Conservation (phyloP, 1,140 invertebrate genomes). For the Globodera rostochiensis region DNA sequence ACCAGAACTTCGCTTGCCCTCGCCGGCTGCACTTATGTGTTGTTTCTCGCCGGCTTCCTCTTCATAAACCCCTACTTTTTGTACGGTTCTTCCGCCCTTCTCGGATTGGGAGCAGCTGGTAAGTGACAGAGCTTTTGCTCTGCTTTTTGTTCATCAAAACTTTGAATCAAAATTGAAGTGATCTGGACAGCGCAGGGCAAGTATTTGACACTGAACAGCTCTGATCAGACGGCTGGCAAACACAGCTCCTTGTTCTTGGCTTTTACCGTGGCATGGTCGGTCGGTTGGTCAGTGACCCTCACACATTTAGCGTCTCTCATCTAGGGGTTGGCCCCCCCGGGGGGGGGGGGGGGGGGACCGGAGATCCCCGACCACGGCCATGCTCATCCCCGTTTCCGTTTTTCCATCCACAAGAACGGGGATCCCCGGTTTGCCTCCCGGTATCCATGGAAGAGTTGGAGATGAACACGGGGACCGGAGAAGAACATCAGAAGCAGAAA, state of each 20-base stretch:
- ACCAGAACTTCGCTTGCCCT: constrained; percentile 38
- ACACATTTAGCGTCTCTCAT: too few species aligned
- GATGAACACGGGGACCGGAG: background rate
- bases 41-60: constrained; percentile 54
- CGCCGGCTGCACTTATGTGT: constrained; percentile 39
- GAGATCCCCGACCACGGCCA: too few species aligned
- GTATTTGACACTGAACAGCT: constrained; percentile 51
- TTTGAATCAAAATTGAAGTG: constrained; percentile 26
- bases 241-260: constrained; percentile 54
- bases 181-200: constrained; percentile 57
- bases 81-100: constrained; percentile 50
- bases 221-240: constrained; percentile 38
- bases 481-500: background rate
- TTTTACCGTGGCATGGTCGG: constrained; percentile 47
- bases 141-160: background rate
- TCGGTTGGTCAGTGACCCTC: background rate
- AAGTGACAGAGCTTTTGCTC: constrained; percentile 16
- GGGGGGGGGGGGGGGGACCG: too few species aligned
- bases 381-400: too few species aligned
- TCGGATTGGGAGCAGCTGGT: constrained; percentile 55
- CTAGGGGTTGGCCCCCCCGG: too few species aligned
- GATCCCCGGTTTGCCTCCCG: too few species aligned
- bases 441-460: background rate
- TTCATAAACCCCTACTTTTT: constrained; percentile 49
- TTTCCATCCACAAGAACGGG: too few species aligned